phyloP scores from a whole-genome alignment of 2,888 invertebrate species.

The Pasiphila rectangulata region DNA sequence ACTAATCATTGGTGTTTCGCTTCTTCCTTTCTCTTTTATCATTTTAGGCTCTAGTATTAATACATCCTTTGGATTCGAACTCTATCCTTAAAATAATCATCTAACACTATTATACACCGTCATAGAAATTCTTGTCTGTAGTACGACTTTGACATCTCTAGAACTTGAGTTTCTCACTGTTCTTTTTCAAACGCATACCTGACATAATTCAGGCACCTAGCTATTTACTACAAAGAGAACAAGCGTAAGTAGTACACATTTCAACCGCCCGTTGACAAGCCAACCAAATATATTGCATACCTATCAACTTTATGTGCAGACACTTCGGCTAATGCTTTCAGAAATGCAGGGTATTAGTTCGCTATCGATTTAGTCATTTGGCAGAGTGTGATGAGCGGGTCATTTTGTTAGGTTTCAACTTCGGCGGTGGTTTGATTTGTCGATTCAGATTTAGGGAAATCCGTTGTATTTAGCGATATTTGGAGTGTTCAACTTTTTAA shows the following conservation, averaged over 20 bases:
- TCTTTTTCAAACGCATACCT: not conserved
- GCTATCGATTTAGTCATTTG: slow-evolving; percentile 33
- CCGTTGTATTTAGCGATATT: no score
- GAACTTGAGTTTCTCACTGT: not conserved
- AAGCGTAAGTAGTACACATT: slow-evolving; percentile 39
- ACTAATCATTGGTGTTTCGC: no score
- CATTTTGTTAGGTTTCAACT: slow-evolving; percentile 2
- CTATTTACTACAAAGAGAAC: slow-evolving; percentile 42
- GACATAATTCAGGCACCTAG: not conserved
- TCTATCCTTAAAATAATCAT: no score
- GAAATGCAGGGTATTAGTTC: slow-evolving; percentile 55
- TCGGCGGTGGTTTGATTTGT: slow-evolving; percentile 1
- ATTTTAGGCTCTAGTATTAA: not conserved
- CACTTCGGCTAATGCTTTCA: slow-evolving; percentile 71
- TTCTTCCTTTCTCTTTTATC: no score
- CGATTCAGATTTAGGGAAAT: not conserved
- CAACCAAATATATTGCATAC: slow-evolving; percentile 69
- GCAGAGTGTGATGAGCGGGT: slow-evolving; percentile 16
- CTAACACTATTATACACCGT: no score
- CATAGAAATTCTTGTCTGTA: no score
- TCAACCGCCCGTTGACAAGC: slow-evolving; percentile 64
- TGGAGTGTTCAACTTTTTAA: no score
- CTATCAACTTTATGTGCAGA: slow-evolving; percentile 76
- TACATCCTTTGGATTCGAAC: not conserved
- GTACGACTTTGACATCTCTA: not conserved